A percentile compares a stretch with the other conserved stretches of the same genome.
phyloP scores from a whole-genome alignment of 1,140 invertebrate genomes.

The Neodiprion lecontei region DNA sequence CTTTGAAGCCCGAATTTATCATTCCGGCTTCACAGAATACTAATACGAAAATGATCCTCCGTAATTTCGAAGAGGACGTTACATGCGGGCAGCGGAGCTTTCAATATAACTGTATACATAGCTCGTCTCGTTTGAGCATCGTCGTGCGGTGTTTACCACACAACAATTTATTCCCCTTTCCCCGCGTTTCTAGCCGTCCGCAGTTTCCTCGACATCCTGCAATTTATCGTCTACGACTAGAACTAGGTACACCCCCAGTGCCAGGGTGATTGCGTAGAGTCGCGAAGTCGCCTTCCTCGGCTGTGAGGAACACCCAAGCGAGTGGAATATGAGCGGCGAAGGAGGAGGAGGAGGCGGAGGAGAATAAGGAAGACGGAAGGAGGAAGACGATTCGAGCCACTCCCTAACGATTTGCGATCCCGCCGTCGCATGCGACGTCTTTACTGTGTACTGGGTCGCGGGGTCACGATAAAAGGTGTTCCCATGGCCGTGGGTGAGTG shows the following conservation, averaged over 20 bases:
- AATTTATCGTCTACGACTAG: neutral
- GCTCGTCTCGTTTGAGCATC: neutral
- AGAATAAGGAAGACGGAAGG: neutral
- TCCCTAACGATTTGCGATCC: neutral
- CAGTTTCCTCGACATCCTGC: slow-evolving; percentile 2
- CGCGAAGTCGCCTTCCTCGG: neutral
- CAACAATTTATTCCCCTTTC: neutral
- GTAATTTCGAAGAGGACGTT: no score
- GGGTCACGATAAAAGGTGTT: no score
- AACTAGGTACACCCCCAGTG: neutral
- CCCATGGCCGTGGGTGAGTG: neutral
- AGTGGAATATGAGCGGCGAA: neutral
- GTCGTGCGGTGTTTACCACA: slow-evolving; percentile 3
- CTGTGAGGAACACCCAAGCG: neutral
- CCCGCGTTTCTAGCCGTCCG: neutral
- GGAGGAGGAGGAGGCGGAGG: neutral
- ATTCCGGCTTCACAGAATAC: no score
- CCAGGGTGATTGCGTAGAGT: slow-evolving; percentile 4
- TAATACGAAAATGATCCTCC: no score
- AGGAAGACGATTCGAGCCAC: neutral
- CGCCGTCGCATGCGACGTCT: neutral
- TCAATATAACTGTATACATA: no score
- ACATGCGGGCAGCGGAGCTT: no score
- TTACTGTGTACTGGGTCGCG: no score
- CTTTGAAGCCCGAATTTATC: no score